Percentiles rank a stretch among this genome's conserved stretches.
Evolutionary conservation across 1,140 invertebrate species (phyloP).

Genomic region (Drosophila kepulauana): DNA sequence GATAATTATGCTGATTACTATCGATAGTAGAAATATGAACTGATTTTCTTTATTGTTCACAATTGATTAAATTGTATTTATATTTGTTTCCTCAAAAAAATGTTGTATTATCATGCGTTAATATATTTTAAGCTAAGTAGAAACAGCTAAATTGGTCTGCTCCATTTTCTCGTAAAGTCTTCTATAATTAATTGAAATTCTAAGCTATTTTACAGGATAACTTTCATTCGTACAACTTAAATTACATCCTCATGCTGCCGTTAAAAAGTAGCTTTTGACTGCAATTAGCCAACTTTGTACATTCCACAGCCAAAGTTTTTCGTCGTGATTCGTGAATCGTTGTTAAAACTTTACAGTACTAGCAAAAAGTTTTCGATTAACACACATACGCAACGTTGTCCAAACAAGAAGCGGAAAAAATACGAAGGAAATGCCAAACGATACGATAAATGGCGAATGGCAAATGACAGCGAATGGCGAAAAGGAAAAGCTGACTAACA

Average conservation of each 20-base stretch:
- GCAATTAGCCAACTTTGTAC: constrained; percentile 37
- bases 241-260: not conserved
- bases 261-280: constrained; percentile 10
- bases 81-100: too few species aligned
- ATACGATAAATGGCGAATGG: constrained; percentile 1
- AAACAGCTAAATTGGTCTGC: too few species aligned
- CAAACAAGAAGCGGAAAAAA: not conserved
- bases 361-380: constrained; percentile 19
- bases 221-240: not conserved
- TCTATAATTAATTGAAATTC: too few species aligned
- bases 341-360: constrained; percentile 12
- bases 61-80: too few species aligned
- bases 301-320: constrained; percentile 13
- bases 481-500: constrained; percentile 1
- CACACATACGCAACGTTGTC: constrained; percentile 34
- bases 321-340: constrained; percentile 5
- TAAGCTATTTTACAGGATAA: constrained; percentile 1
- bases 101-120: too few species aligned
- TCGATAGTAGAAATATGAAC: too few species aligned
- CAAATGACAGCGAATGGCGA: not conserved
- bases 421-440: not conserved
- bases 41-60: too few species aligned
- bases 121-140: too few species aligned
- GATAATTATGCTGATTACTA: too few species aligned
- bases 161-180: too few species aligned